Evolutionary conservation across 92 coral and sea anemone genomes (phyloP).

Genomic region (Palythoa caribaeorum): DNA sequence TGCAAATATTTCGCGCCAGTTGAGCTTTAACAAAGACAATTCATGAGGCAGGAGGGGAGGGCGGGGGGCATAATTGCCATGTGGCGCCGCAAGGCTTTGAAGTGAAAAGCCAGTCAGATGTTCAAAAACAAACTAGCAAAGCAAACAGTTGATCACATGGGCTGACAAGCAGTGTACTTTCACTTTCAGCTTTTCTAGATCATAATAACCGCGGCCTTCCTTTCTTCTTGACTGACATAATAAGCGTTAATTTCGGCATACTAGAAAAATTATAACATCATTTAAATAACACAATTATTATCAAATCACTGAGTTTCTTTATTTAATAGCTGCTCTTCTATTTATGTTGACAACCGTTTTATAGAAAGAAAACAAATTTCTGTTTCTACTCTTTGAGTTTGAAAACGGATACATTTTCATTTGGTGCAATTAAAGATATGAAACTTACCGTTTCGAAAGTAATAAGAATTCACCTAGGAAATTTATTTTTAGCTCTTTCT

Average conservation of each 20-base stretch:
- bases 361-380: no score
- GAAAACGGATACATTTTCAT: no score
- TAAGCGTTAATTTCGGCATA: no score
- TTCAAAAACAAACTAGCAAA: background rate
- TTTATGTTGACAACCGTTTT: no score
- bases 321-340: no score
- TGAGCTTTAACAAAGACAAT: background rate
- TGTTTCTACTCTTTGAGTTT: no score
- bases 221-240: no score
- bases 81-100: constrained; percentile 1
- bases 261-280: no score
- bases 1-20: constrained; percentile 38
- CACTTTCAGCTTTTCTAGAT: background rate
- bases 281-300: no score
- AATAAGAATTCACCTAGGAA: background rate
- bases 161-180: no score
- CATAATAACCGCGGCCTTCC: no score
- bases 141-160: background rate
- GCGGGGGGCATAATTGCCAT: background rate
- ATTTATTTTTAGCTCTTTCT: background rate
- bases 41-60: constrained; percentile 25
- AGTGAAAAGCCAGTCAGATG: background rate
- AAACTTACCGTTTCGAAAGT: background rate
- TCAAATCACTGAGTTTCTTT: no score
- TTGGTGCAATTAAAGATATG: background rate